Conservation (phyloP, 1,140 invertebrate species). For the Gonioctena quinquepunctata region DNA sequence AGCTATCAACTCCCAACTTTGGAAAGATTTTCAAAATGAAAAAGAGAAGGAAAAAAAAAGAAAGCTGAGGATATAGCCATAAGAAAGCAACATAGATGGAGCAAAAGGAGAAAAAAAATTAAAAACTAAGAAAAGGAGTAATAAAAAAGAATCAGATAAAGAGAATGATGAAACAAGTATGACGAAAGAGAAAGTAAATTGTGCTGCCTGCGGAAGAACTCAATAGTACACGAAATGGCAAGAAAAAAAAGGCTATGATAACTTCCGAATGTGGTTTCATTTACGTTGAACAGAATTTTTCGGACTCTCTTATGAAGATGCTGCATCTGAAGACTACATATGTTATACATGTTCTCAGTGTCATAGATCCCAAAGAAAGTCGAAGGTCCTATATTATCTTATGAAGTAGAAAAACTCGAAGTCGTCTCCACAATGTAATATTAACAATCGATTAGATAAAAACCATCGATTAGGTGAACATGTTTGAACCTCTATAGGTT, state of each 20-base stretch:
- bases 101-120: too few species aligned
- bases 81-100: not conserved
- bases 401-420: too few species aligned
- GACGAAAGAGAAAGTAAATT: not conserved
- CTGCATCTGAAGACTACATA: not conserved
- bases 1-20: too few species aligned
- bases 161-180: not conserved
- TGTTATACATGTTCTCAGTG: not conserved
- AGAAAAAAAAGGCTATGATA: not conserved
- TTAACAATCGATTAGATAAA: too few species aligned
- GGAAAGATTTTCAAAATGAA: not conserved
- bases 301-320: not conserved
- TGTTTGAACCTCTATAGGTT: too few species aligned
- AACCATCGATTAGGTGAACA: too few species aligned
- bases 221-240: not conserved
- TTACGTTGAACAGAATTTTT: not conserved
- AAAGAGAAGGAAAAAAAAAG: not conserved
- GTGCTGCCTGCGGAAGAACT: constrained; percentile 1
- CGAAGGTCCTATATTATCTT: too few species aligned
- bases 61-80: not conserved
- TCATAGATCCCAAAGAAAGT: too few species aligned
- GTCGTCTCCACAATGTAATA: too few species aligned
- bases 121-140: not conserved
- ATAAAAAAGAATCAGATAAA: too few species aligned
- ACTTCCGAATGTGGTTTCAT: constrained; percentile 1